Conservation (phyloP, 1,140 invertebrate genomes). For the Rhagoletis pomonella region DNA sequence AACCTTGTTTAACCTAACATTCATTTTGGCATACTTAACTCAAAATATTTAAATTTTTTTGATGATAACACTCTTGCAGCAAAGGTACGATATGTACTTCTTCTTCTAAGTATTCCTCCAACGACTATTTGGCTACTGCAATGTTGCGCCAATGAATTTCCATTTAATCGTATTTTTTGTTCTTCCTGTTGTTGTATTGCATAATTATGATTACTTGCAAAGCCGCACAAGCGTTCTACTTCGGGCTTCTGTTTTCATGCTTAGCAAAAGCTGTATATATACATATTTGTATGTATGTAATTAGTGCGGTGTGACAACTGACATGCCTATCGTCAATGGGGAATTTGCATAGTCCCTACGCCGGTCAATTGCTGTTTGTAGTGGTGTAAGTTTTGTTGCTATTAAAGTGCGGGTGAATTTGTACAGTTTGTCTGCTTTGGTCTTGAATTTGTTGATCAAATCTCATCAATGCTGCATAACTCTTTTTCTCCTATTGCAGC, state of each 20-base stretch:
- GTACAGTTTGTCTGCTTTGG: not conserved
- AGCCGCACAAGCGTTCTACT: not conserved
- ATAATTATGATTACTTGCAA: conserved; percentile 25
- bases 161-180: not conserved
- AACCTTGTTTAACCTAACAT: too few relatives aligned
- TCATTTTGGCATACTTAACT: too few relatives aligned
- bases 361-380: not conserved
- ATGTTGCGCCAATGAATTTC: not conserved
- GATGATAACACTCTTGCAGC: too few relatives aligned
- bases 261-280: not conserved
- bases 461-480: conserved; percentile 38
- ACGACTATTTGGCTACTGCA: not conserved
- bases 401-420: conserved; percentile 13
- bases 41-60: too few relatives aligned
- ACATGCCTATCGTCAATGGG: conserved; percentile 4
- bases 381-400: not conserved
- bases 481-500: not conserved
- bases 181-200: not conserved
- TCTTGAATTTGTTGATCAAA: conserved; percentile 34
- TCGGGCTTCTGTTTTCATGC: not conserved
- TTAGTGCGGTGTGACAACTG: not conserved
- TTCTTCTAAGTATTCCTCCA: not conserved
- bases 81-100: not conserved
- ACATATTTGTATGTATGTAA: too few relatives aligned
- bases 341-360: conserved; percentile 1